These are phyloP conservation scores for Adelges cooleyi DNA, from an alignment of 1,140 invertebrate genomes.

Conservation along the genomic window DNA sequence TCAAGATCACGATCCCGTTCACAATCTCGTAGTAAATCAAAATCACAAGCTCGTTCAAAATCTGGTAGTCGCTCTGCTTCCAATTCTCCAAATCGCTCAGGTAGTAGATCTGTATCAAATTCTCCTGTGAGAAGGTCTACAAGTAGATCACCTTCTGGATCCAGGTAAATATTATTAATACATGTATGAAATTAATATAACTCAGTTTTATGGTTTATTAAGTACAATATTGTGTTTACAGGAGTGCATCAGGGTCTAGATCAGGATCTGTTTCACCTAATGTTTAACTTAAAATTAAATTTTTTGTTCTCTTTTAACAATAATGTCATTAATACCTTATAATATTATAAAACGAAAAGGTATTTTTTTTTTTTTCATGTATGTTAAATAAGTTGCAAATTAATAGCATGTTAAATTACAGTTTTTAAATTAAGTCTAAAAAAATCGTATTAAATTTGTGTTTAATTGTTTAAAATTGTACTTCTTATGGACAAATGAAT, in stretches of 20 bases:
- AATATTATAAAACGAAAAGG: no score
- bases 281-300: no score
- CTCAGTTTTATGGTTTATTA: no score
- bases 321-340: no score
- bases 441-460: no score
- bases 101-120: constrained; percentile 14
- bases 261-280: constrained; percentile 31
- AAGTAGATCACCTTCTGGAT: constrained; percentile 34
- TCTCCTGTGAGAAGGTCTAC: constrained; percentile 35
- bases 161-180: constrained; percentile 1
- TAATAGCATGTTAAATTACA: not conserved
- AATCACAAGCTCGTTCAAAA: constrained; percentile 32
- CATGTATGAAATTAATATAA: no score
- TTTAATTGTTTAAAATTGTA: no score
- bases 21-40: constrained; percentile 28
- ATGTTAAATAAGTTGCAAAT: not conserved
- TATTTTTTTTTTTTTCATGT: not conserved
- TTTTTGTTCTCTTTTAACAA: no score
- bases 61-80: constrained; percentile 32
- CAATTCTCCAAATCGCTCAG: constrained; percentile 31
- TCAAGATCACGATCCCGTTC: constrained; percentile 35
- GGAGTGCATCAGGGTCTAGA: constrained; percentile 38
- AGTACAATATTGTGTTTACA: constrained; percentile 1
- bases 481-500: no score
- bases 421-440: not conserved